Percentiles rank a stretch among this genome's conserved stretches.
These are phyloP conservation scores for Dryomyza anilis DNA, from an alignment of 2,888 invertebrate genomes.

Conservation along the genomic window DNA sequence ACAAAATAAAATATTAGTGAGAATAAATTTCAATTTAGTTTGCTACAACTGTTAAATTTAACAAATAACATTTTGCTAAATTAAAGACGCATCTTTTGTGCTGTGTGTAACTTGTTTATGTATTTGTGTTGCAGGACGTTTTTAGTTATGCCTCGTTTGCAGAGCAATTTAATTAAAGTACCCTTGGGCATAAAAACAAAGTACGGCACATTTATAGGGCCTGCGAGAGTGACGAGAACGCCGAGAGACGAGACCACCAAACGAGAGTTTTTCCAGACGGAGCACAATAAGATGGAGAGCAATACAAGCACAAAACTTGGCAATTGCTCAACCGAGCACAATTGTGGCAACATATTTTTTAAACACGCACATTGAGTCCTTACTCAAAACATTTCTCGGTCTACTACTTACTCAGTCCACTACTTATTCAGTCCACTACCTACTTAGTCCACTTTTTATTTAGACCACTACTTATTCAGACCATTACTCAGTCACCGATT, in stretches of 20 bases:
- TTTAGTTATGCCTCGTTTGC: slow-evolving; percentile 12
- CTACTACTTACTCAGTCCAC: not conserved
- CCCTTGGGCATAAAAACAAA: not conserved
- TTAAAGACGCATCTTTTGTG: no score
- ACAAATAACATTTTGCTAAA: no score
- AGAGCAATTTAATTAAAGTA: slow-evolving; percentile 18
- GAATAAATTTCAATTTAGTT: no score
- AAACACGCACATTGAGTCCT: not conserved
- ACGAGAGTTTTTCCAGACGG: not conserved
- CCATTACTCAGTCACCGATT: not conserved
- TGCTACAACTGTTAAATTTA: no score
- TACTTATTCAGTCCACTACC: not conserved
- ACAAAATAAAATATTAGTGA: no score
- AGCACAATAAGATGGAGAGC: no score
- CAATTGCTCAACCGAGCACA: slow-evolving; percentile 16
- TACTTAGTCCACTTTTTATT: no score
- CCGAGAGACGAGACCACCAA: not conserved
- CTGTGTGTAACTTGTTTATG: no score
- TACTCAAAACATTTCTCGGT: not conserved
- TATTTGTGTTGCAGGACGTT: slow-evolving; percentile 2
- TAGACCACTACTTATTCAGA: not conserved
- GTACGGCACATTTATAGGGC: no score
- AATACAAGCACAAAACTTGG: no score
- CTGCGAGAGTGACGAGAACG: not conserved
- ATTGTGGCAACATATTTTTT: not conserved